Conservation (phyloP, 2,113 vertebrate genomes). For the Euleptes europaea region DNA sequence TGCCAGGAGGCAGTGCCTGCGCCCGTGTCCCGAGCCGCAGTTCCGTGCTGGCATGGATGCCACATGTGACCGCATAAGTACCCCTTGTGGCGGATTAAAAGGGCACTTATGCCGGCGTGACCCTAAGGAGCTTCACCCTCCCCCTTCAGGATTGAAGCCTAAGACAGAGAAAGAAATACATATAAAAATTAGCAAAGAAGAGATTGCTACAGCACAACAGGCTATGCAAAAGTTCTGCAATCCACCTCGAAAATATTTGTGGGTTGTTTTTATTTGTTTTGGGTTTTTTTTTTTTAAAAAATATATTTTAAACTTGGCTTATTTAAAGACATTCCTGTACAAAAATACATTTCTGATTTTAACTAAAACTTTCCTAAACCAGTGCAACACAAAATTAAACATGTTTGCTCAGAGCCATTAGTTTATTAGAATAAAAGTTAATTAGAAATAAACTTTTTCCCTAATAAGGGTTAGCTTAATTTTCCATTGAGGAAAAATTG, state of each 20-base stretch:
- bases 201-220: neutral
- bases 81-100: too few species aligned
- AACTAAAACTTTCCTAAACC: neutral
- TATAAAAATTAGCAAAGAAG: neutral
- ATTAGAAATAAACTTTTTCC: too few species aligned
- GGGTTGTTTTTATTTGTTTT: too few species aligned
- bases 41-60: too few species aligned
- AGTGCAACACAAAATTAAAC: neutral
- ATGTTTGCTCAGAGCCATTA: neutral
- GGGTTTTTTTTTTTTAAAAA: neutral
- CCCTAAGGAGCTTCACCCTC: too few species aligned
- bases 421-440: too few species aligned
- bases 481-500: neutral
- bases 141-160: too few species aligned
- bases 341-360: conserved; percentile 7
- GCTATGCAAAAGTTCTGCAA: neutral
- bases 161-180: neutral
- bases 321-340: neutral
- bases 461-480: neutral
- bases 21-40: too few species aligned
- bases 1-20: too few species aligned
- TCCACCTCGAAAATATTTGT: accelerated
- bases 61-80: too few species aligned
- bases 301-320: neutral
- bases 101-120: too few species aligned